A percentile compares a stretch with the other conserved stretches of the same genome.
Evolutionary conservation across 1,140 invertebrate species (phyloP).

Genomic region (Tetraneura akinire): DNA sequence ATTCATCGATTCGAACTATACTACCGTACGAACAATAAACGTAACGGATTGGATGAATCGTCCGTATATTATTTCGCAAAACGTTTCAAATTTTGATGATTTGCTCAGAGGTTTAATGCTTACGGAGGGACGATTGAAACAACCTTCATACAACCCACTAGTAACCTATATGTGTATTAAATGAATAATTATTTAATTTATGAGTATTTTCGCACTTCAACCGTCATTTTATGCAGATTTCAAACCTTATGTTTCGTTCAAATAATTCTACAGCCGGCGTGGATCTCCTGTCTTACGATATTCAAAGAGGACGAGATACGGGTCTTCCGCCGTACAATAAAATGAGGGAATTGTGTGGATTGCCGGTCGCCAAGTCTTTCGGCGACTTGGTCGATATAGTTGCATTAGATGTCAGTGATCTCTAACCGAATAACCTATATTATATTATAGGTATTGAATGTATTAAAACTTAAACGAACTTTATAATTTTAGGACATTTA

Average conservation of each 20-base stretch:
- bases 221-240: constrained; percentile 32
- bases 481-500: constrained; percentile 39
- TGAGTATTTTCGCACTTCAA: background rate
- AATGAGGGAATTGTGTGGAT: constrained; percentile 75
- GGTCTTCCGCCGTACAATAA: constrained; percentile 80
- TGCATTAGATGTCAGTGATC: constrained; percentile 59
- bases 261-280: constrained; percentile 76
- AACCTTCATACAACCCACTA: constrained; percentile 36
- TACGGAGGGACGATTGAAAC: background rate
- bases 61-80: background rate
- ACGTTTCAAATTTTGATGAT: background rate
- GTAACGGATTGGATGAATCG: constrained; percentile 31
- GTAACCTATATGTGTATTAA: background rate
- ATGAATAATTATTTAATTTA: background rate
- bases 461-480: background rate
- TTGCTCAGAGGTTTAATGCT: background rate
- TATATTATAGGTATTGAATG: background rate
- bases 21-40: background rate
- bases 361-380: constrained; percentile 68
- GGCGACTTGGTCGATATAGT: constrained; percentile 53
- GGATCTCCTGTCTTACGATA: constrained; percentile 83
- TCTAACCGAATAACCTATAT: background rate
- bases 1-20: constrained; percentile 4
- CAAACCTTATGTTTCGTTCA: constrained; percentile 61
- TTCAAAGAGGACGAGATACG: constrained; percentile 87